Base-by-base conservation (phyloP, 1,140 invertebrate species). In the Pygmarrhopalites habei region DNA sequence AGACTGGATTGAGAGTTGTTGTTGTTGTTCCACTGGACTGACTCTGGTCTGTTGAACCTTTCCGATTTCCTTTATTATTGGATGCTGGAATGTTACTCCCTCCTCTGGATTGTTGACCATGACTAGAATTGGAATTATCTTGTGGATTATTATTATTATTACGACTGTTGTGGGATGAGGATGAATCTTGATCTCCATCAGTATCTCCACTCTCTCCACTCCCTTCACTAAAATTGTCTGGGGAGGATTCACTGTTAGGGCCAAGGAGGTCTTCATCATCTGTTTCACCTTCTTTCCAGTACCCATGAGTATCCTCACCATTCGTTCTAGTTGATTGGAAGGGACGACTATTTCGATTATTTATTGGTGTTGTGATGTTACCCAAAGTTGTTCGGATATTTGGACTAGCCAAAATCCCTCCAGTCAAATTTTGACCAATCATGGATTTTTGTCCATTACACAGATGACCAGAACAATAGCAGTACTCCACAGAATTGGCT, bases 381-480 rank as follows among this genome's bases (percentile, higher is more conserved):
- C n/a, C 3, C 25, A 41, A 5, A 7, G 21, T 26, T 29, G 41
- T 39, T 14, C 10, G 12, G 55, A 52, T n/a, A 30, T 21, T 3
- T 7, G 5, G 47, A 2, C n/a, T 19, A n/a, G 2, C 10, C 29
- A 25, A 43, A 19, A 19, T 26, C n/a, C 1, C 46, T 71, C 71
- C 17, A n/a, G n/a, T n/a, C n/a, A n/a, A n/a, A n/a, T n/a, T n/a
- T n/a, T n/a, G n/a, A n/a, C n/a, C n/a, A n/a, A n/a, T n/a, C n/a
- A n/a, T n/a, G n/a, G n/a, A n/a, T n/a, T n/a, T n/a, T n/a, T n/a
- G n/a, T n/a, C 75, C 74, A 58, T 82, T 82, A 71, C 81, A 82
- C 0, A 81, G 74, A 15, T 76, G 72, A 5, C 75, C 77, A 5
- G 74, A 75, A 69, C 81, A 82, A 5, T 79, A 79, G 63, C 81